Percentiles rank a stretch among this genome's conserved stretches.
These are phyloP conservation scores for Neomonachus schauinslandi DNA, from an alignment of 2,113 vertebrate species.

Conservation along the genomic window DNA sequence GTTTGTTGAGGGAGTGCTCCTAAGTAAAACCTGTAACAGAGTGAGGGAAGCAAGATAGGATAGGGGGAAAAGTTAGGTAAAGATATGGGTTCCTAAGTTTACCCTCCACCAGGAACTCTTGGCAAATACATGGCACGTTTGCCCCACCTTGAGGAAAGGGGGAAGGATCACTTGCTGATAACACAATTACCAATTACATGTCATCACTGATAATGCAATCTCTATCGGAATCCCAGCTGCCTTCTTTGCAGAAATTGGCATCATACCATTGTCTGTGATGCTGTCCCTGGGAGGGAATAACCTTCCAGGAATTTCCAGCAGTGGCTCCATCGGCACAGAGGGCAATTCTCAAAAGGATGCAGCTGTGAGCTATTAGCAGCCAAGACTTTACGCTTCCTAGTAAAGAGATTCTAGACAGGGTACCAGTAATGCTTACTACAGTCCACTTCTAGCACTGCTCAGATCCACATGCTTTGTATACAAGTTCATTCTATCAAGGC, in stretches of 20 bases:
- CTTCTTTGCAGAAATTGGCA: neutral
- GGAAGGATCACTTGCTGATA: neutral
- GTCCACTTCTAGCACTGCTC: neutral
- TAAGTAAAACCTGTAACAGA: slow-evolving; percentile 3
- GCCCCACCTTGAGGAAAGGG: neutral
- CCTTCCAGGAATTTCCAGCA: neutral
- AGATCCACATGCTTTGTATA: neutral
- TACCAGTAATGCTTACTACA: neutral
- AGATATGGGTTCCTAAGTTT: neutral
- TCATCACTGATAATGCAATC: neutral
- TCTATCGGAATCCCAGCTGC: neutral
- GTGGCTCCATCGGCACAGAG: neutral
- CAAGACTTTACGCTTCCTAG: neutral
- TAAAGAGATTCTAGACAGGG: neutral
- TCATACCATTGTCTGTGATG: neutral
- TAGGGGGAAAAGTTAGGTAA: neutral
- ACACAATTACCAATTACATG: neutral
- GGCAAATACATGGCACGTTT: slow-evolving; percentile 1
- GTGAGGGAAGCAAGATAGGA: neutral
- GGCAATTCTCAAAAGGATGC: neutral
- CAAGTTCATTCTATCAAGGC: neutral
- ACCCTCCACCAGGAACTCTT: neutral
- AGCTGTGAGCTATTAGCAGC: neutral
- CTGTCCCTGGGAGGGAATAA: neutral
- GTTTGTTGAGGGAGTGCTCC: neutral